These are phyloP conservation scores for Altica lythri DNA, from an alignment of 2,888 invertebrate genomes.

Conservation along the genomic window DNA sequence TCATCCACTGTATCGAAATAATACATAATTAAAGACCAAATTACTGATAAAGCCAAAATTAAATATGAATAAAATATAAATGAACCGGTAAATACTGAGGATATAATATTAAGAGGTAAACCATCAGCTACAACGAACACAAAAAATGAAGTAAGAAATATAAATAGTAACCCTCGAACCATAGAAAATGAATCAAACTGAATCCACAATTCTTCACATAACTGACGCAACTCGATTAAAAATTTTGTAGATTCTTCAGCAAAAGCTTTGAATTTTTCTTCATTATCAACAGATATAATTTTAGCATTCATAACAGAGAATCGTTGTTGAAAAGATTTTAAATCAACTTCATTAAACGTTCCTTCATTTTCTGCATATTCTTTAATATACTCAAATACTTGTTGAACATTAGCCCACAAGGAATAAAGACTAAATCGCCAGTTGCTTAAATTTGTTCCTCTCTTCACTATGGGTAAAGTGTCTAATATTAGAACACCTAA, in stretches of 20 bases:
- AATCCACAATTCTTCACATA: conserved; percentile 88
- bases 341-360: conserved; percentile 65
- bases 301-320: conserved; percentile 62
- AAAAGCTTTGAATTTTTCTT: conserved; percentile 65
- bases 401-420: conserved; percentile 69
- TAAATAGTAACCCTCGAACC: conserved; percentile 75
- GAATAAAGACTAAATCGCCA: conserved; percentile 60
- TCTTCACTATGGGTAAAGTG: conserved; percentile 62
- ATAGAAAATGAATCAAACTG: conserved; percentile 86
- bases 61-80: conserved; percentile 57
- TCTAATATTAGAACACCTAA: conserved; percentile 74
- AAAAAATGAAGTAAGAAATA: conserved; percentile 73
- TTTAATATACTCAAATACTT: conserved; percentile 73
- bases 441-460: conserved; percentile 49
- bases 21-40: conserved; percentile 57
- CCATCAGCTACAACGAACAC: conserved; percentile 75
- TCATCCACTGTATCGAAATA: conserved; percentile 60
- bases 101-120: conserved; percentile 65
- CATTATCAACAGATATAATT: conserved; percentile 62
- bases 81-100: conserved; percentile 66
- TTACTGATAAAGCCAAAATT: conserved; percentile 52
- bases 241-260: conserved; percentile 61
- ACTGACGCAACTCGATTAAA: conserved; percentile 64
- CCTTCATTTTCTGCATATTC: conserved; percentile 70
- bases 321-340: conserved; percentile 63